Base-by-base conservation (phyloP, 30 jellyfish, hydroid and myxozoan species). In the Hydractinia symbiolongicarpus region DNA sequence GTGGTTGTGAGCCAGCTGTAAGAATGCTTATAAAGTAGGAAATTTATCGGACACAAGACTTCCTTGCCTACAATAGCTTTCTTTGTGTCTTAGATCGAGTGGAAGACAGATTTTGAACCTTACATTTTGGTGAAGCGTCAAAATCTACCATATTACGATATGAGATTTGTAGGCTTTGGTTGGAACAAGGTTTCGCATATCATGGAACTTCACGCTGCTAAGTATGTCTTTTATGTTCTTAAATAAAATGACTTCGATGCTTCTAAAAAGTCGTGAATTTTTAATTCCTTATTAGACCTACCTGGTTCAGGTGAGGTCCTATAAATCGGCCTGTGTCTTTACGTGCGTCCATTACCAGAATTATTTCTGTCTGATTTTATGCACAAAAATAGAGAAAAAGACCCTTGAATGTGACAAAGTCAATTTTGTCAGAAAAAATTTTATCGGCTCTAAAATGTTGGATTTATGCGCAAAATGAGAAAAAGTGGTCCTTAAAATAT, bases 131-230 rank as follows among this genome's bases (percentile, higher is more conserved):
- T 93, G 0, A 54, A 93, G 91, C 82, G 74, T 64, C 83, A 86
- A 5, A 44, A 66, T 1, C 67, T 79, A 16, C 96, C 98, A 11
- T 77, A 82, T 15, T 93, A 93, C 54, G 98, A 93, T 81, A 58
- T 79, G 83, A 82, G 98, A 21, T 93, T 93, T 76, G 84, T 93
- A 21, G 98, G 98, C 16, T 93, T 93, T 61, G 98, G 98, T 9
- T 93, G 98, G 98, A 93, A 93, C 79, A 93, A 93, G 78, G 98
- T 93, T 13, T 93, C 98, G n/a, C 98, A 93, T 53, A 93, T 93
- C 19, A 93, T 93, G 98, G 92, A 88, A 30, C 83, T 93, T 30
- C 95, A 87, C 52, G 98, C 98, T 49, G 67, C 76, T 8, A 72
- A 84, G 98, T 93, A 61, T 53, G 85, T 77, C 50, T 54, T 8